Evolutionary conservation across 2,888 invertebrate species (phyloP).

Genomic region (Stegophylla sp.): DNA sequence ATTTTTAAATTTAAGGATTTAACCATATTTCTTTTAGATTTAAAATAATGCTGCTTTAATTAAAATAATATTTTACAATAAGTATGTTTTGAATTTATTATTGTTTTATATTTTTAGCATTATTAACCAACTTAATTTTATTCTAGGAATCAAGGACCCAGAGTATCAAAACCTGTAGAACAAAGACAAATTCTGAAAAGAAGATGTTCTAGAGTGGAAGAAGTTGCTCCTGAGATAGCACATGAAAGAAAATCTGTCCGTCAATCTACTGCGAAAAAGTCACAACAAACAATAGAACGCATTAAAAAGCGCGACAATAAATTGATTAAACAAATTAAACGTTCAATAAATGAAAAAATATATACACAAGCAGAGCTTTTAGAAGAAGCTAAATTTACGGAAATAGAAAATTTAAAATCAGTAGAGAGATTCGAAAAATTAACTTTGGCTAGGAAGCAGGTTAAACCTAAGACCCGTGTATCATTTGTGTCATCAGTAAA

Average conservation of each 20-base stretch:
- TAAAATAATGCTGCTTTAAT: slow-evolving; percentile 2
- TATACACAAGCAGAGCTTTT: slow-evolving; percentile 89
- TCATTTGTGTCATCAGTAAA: slow-evolving; percentile 83
- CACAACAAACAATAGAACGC: slow-evolving; percentile 80
- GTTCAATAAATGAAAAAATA: slow-evolving; percentile 71
- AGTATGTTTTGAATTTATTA: background rate
- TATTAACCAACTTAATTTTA: slow-evolving; percentile 14
- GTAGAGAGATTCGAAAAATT: slow-evolving; percentile 91
- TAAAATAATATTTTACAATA: background rate
- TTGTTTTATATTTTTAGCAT: background rate
- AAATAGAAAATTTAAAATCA: slow-evolving; percentile 88
- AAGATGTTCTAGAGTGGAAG: slow-evolving; percentile 44
- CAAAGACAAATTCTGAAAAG: slow-evolving; percentile 61
- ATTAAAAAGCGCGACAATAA: slow-evolving; percentile 81
- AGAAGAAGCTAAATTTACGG: slow-evolving; percentile 92
- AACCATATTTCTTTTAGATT: too few relatives aligned
- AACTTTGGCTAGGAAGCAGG: slow-evolving; percentile 92
- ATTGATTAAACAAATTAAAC: slow-evolving; percentile 69
- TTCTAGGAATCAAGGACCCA: slow-evolving; percentile 54
- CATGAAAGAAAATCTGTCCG: slow-evolving; percentile 81
- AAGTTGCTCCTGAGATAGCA: slow-evolving; percentile 61
- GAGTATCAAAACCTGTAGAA: slow-evolving; percentile 63
- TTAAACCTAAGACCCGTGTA: slow-evolving; percentile 78
- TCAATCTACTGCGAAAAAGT: slow-evolving; percentile 84
- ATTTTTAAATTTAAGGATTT: too few relatives aligned